Conservation (phyloP, 2,113 vertebrate species). For the Bos indicus region DNA sequence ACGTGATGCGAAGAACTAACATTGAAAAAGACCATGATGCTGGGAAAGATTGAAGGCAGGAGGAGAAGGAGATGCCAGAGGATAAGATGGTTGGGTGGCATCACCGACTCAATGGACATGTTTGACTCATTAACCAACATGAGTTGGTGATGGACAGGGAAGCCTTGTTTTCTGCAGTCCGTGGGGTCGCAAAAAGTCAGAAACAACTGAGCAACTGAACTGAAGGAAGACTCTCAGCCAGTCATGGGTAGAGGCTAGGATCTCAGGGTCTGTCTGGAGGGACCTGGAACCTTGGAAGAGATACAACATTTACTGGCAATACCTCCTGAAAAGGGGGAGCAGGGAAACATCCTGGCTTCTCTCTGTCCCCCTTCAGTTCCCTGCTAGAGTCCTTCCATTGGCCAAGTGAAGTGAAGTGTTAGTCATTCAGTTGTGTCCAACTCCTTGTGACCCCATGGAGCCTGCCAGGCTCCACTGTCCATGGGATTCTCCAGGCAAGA, state of each 20-base stretch:
- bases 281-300: neutral
- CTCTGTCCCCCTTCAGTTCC: neutral
- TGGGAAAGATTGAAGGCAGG: neutral
- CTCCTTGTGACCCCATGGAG: neutral
- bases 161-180: neutral
- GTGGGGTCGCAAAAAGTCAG: neutral
- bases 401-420: neutral
- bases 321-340: neutral
- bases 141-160: neutral
- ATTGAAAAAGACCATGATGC: neutral
- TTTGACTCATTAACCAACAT: too few species aligned
- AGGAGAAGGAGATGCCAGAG: neutral
- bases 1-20: neutral
- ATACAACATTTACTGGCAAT: neutral
- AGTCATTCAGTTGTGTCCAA: neutral
- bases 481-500: neutral
- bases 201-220: neutral
- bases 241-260: neutral
- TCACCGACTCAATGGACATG: neutral
- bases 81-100: neutral
- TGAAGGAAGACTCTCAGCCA: neutral
- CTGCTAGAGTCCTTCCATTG: neutral
- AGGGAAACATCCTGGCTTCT: neutral
- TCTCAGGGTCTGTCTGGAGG: neutral
- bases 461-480: neutral